Conservation (phyloP, 2,797 vertebrate genomes). For the Acanthis flammea region DNA sequence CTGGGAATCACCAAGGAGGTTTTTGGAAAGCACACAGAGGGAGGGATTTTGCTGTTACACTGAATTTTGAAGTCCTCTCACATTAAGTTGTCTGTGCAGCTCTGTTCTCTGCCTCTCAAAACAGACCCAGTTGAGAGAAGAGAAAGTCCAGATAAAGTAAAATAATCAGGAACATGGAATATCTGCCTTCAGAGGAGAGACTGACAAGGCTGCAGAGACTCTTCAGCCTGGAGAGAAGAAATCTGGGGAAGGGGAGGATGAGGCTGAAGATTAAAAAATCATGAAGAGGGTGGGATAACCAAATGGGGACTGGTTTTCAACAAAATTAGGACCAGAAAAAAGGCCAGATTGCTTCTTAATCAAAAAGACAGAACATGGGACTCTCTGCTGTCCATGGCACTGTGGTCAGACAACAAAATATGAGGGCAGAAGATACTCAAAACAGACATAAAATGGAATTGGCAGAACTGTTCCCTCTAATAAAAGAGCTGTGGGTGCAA, state of each 20-base stretch:
- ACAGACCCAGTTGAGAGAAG: not conserved
- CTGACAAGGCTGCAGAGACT: not conserved
- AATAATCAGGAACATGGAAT: not conserved
- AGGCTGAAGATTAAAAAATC: not conserved
- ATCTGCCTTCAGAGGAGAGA: not conserved
- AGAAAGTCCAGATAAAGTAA: not conserved
- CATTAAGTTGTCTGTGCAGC: not conserved
- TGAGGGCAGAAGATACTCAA: not conserved
- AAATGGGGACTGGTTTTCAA: not conserved
- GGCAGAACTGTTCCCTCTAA: not conserved
- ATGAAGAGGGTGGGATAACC: not conserved
- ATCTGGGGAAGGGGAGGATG: not conserved
- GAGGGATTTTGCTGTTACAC: not conserved
- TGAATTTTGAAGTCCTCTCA: not conserved
- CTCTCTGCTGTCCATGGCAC: fast-evolving
- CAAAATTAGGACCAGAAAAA: not conserved
- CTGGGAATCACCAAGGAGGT: not conserved
- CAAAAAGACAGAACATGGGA: not conserved
- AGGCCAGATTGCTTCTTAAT: not conserved
- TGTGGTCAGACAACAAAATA: not conserved
- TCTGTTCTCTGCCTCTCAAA: not conserved
- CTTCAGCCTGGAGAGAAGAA: not conserved
- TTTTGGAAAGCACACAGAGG: not conserved
- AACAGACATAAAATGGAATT: not conserved
- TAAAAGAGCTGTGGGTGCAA: not conserved